A percentile compares a stretch with the other conserved stretches of the same genome.
Evolutionary conservation across 2,113 vertebrate species (phyloP).

Genomic region (Ia io): DNA sequence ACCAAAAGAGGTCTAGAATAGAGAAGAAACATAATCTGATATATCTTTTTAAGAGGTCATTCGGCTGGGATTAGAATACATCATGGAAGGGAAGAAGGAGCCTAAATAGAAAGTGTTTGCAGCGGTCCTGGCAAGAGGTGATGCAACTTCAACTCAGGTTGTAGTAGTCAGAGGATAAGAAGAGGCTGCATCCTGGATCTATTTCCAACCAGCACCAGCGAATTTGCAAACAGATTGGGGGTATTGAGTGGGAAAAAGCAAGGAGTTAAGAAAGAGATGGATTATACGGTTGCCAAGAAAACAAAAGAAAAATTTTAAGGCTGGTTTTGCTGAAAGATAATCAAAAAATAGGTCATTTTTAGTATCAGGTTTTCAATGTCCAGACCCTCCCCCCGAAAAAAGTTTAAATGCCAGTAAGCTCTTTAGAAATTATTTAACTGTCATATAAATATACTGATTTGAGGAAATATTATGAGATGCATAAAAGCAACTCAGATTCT

Average conservation of each 20-base stretch:
- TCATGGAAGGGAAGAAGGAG: neutral
- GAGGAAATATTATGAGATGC: neutral
- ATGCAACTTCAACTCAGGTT: no score
- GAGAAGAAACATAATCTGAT: neutral
- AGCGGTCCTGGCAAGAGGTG: neutral
- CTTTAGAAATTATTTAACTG: conserved; percentile 57
- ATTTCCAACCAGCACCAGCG: neutral
- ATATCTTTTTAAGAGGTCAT: neutral
- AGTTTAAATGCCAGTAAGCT: neutral
- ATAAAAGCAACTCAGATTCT: conserved; percentile 30
- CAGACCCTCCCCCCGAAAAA: neutral
- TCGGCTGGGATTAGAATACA: neutral
- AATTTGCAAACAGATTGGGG: neutral
- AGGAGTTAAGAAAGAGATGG: neutral
- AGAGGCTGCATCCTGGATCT: neutral
- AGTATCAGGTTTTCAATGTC: neutral
- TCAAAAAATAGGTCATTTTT: conserved; percentile 21
- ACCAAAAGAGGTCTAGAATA: neutral
- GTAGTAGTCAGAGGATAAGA: neutral
- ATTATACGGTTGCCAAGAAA: neutral
- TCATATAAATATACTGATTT: neutral
- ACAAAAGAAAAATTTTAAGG: neutral
- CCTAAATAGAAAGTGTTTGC: neutral
- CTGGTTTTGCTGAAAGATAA: neutral
- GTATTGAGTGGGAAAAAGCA: accelerated